Evolutionary conservation across 2,113 vertebrate species (phyloP), one percentile per base, ranked within the genome.

Genomic region (Anser brachyrhynchus): DNA sequence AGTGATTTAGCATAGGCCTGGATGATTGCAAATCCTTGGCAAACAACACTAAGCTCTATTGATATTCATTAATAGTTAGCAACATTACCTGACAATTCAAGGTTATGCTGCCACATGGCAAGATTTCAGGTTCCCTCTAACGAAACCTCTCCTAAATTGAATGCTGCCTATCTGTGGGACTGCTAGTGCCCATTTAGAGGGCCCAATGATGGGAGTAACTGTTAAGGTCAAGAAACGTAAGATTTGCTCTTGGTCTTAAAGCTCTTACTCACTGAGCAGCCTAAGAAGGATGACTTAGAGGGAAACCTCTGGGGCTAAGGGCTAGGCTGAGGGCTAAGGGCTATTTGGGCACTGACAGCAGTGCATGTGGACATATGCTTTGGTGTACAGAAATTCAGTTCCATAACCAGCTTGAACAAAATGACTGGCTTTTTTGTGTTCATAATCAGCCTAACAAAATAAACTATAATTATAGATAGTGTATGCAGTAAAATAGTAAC

Each of bases 341-440:
- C 10, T 75, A 17, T 16, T 25, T 31, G 19, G 74, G 35, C 49
- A 44, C 35, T 28, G 62, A 44, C n/a, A 64, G n/a, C 37, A 71
- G 28, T 25, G 46, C 1, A 0, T 10, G 14, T 44, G 35, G 37
- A 58, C 0, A 0, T 9, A 13, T 55, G 43, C 22, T 67, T 26
- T 78, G 39, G 52, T 52, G 43, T 28, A 51, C 12, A 73, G 62
- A 65, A 8, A 28, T 16, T 23, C n/a, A 70, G 18, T 7, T 65
- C 39, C 25, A 33, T 61, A 31, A 57, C 0, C 9, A 83, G 37
- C 14, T 16, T 46, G 33, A 46, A 89, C 64, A 43, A 62, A 49
- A 23, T 0, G 1, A 10, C n/a, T 55, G 12, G 19, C 19, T 18
- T 77, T 54, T 69, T 3, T 43, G n/a, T 59, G 49, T 51, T 49